Evolutionary conservation across 2,797 vertebrate genomes (phyloP), one percentile per base, ranked within the genome.

Genomic region (Tarsius wallacei): DNA sequence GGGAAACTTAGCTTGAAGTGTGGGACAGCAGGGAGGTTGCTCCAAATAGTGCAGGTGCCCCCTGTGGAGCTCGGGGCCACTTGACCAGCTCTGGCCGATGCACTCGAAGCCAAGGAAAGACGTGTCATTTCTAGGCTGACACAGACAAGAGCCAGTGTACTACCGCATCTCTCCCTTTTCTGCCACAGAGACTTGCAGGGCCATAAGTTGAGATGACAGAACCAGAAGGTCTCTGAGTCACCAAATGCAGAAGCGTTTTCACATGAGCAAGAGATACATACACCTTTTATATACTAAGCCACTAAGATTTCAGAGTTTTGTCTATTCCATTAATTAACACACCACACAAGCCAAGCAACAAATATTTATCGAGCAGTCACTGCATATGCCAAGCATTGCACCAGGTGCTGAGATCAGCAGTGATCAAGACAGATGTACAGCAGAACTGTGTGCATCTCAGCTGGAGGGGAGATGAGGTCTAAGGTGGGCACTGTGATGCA

Each of bases 361-460:
- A 42, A 21, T 17, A 17, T 26, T 71, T 55, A 33, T 5, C 22
- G 21, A 80, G 71, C 14, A 31, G 51, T 47, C 57, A 7, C 63
- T 5, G 22, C 2, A 13, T 31, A 5, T 14, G 63, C 5, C 42
- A 73, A 42, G 55, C 22, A 22, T 4, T 22, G 55, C 10, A 15
- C 28, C 15, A 13, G 68, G 12, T 55, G 11, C 57, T 49, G 31
- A n/a, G n/a, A 49, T 8, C 1, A 12, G 53, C 64, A 28, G 76
- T 17, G n/a, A 21, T 2, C 12, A 24, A 47, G 19, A 15, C 4
- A 8, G 17, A 2, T 16, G 10, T 1, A 7, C 1, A 19, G 42
- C 16, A 81, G 49, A 42, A 55, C 21, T 11, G 0, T 15, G 2
- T 51, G 9, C 2, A 1, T 77, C 2, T 1, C 0, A 9, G 16